Conservation (phyloP, 64 coral and sea anemone genomes). For the Montipora foliosa region DNA sequence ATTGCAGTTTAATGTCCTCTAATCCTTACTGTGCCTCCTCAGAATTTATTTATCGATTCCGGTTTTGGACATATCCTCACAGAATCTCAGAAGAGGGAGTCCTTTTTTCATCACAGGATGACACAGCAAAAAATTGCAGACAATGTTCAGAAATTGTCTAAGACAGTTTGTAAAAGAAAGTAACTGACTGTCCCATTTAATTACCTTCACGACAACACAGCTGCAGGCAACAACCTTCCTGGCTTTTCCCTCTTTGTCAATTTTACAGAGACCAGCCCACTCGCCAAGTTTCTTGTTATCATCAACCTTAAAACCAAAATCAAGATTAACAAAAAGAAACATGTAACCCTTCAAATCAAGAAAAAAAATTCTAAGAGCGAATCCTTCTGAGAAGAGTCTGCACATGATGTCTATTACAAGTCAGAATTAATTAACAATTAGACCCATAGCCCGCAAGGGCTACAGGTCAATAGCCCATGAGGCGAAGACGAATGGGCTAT, state of each 20-base stretch:
- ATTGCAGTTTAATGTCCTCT: neutral
- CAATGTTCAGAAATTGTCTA: too few species aligned
- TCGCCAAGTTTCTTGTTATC: constrained; percentile 99
- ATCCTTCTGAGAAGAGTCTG: too few species aligned
- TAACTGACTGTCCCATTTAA: neutral
- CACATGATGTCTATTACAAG: too few species aligned
- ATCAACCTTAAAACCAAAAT: constrained; percentile 60
- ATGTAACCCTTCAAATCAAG: neutral
- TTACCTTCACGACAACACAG: constrained; percentile 97
- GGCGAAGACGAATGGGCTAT: too few species aligned
- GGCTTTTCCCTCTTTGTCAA: constrained; percentile 99
- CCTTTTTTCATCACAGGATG: constrained; percentile 86
- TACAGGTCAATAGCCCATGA: too few species aligned
- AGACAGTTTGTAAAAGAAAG: too few species aligned
- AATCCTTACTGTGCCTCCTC: neutral
- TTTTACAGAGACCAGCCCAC: constrained; percentile 98
- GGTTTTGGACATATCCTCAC: constrained; percentile 88
- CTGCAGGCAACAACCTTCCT: constrained; percentile 98
- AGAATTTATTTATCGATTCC: constrained; percentile 73
- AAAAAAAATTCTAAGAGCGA: too few species aligned
- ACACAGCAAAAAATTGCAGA: neutral
- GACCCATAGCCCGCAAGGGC: too few species aligned
- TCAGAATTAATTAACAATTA: too few species aligned
- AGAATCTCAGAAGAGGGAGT: constrained; percentile 88
- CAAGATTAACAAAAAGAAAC: neutral